Conservation (phyloP, 2,888 invertebrate genomes). For the Epinotia ramella region DNA sequence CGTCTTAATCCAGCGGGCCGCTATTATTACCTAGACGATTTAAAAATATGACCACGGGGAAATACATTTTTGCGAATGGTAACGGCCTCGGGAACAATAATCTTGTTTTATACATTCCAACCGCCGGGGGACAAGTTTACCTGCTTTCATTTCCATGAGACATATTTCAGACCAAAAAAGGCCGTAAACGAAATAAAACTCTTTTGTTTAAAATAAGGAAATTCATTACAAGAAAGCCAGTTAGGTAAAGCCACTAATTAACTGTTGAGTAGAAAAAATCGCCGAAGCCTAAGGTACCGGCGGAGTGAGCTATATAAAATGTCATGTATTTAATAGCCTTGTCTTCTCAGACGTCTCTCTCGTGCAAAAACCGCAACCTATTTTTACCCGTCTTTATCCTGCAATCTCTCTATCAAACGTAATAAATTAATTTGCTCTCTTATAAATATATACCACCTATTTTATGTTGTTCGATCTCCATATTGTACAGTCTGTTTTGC, state of each 20-base stretch:
- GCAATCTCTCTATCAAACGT: neutral
- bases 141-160: slow-evolving; percentile 26
- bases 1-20: neutral
- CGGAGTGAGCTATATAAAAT: neutral
- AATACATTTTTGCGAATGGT: slow-evolving; percentile 33
- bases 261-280: neutral
- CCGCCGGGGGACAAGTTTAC: slow-evolving; percentile 30
- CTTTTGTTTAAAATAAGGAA: slow-evolving; percentile 16
- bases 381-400: neutral
- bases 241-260: slow-evolving; percentile 15
- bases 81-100: slow-evolving; percentile 33
- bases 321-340: neutral
- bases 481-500: neutral
- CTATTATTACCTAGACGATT: slow-evolving; percentile 10
- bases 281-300: neutral
- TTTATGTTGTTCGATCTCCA: neutral
- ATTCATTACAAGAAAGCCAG: slow-evolving; percentile 11
- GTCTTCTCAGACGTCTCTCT: neutral
- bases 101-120: slow-evolving; percentile 37
- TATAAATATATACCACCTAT: neutral
- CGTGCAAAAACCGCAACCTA: neutral
- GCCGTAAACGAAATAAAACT: slow-evolving; percentile 15
- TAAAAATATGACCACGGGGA: slow-evolving; percentile 38
- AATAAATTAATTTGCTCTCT: neutral
- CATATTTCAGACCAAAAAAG: slow-evolving; percentile 26